Conservation (phyloP, 2,888 invertebrate species). For the Drosophila borealis region DNA sequence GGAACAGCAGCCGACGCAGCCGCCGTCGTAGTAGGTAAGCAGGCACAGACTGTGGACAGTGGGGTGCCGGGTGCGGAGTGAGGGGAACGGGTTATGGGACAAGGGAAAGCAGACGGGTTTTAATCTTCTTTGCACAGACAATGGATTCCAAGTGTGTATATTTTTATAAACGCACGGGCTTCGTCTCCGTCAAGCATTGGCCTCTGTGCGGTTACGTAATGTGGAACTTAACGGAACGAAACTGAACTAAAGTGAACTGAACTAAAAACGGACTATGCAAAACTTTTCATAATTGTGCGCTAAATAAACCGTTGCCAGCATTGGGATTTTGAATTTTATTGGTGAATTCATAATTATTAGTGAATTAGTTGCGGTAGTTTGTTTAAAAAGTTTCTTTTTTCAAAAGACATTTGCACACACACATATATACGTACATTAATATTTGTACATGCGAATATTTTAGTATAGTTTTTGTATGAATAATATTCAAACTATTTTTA, state of each 20-base stretch:
- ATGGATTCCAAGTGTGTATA: constrained; percentile 62
- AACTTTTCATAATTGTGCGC: constrained; percentile 62
- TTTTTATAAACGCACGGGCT: constrained; percentile 60
- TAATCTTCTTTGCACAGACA: constrained; percentile 46
- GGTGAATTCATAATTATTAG: constrained; percentile 18
- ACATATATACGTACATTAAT: constrained; percentile 5
- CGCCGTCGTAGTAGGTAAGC: constrained; percentile 57
- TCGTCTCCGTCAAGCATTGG: constrained; percentile 30
- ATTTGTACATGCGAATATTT: constrained; percentile 32
- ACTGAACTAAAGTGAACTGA: constrained; percentile 5
- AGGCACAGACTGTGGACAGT: background rate
- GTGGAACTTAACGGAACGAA: constrained; percentile 34
- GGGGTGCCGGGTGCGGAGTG: background rate
- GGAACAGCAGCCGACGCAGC: constrained; percentile 44
- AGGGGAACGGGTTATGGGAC: background rate
- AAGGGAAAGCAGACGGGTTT: constrained; percentile 37
- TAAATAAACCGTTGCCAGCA: constrained; percentile 29
- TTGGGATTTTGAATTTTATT: background rate
- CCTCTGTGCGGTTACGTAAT: constrained; percentile 70
- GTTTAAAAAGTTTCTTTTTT: constrained; percentile 1
- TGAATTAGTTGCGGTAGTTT: constrained; percentile 34
- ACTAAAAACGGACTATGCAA: constrained; percentile 6
- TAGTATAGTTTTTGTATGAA: constrained; percentile 65
- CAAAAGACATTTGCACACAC: constrained; percentile 19
- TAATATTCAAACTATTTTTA: constrained; percentile 76